phyloP scores from a whole-genome alignment of 1,140 invertebrate genomes.

The Helicoverpa armigera region DNA sequence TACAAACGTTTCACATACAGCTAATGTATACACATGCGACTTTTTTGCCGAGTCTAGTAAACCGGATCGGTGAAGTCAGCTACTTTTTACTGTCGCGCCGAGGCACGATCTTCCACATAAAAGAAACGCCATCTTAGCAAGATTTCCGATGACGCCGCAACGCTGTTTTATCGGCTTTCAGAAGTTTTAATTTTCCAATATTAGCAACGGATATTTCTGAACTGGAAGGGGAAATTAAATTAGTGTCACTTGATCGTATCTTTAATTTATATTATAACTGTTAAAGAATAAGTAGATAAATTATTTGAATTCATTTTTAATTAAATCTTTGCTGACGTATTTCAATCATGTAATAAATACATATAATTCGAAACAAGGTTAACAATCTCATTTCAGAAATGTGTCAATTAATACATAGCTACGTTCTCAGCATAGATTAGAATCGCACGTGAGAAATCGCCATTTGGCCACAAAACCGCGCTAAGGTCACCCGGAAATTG shows the following conservation, averaged over 20 bases:
- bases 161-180: constrained; percentile 45
- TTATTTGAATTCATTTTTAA: not conserved
- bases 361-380: not conserved
- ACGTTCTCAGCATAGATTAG: constrained; percentile 19
- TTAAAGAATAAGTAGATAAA: not conserved
- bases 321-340: not conserved
- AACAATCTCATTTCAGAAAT: not conserved
- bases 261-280: not conserved
- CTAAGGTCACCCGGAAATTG: constrained; percentile 45
- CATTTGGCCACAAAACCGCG: constrained; percentile 37
- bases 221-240: not conserved
- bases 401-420: not conserved
- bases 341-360: not conserved
- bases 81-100: constrained; percentile 53
- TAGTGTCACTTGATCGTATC: not conserved
- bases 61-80: constrained; percentile 49
- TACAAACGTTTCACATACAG: constrained; percentile 9
- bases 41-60: constrained; percentile 44
- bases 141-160: constrained; percentile 44
- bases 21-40: constrained; percentile 1
- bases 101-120: constrained; percentile 54
- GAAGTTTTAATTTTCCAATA: constrained; percentile 48
- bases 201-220: constrained; percentile 23
- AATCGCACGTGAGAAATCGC: constrained; percentile 41
- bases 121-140: constrained; percentile 51